Conservation (phyloP, 2,797 vertebrate species). For the Gallirallus australis region DNA sequence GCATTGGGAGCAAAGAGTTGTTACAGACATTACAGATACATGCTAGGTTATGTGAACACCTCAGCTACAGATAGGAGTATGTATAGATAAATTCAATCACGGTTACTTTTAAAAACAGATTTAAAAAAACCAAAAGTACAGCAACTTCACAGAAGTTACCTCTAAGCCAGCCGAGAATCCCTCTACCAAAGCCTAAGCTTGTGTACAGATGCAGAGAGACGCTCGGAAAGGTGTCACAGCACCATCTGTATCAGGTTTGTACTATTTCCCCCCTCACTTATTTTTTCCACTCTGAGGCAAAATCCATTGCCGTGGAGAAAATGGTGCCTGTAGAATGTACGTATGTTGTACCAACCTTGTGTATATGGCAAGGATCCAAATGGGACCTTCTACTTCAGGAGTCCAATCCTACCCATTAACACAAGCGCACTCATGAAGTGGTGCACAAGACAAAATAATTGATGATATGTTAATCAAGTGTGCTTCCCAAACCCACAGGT, state of each 20-base stretch:
- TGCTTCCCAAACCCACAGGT: neutral
- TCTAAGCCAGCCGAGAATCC: too few relatives aligned
- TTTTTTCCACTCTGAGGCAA: neutral
- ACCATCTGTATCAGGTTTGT: rapidly evolving
- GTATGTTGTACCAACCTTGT: rapidly evolving
- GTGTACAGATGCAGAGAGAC: neutral
- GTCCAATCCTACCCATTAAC: neutral
- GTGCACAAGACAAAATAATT: too few relatives aligned
- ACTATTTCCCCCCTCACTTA: rapidly evolving
- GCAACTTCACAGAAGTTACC: too few relatives aligned
- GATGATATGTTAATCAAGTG: too few relatives aligned
- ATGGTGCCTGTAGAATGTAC: rapidly evolving
- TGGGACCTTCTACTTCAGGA: neutral
- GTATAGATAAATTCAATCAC: neutral
- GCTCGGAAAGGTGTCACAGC: rapidly evolving
- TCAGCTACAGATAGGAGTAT: rapidly evolving
- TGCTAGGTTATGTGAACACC: neutral
- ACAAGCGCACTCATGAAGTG: neutral
- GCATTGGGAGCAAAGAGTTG: too few relatives aligned
- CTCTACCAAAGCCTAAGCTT: rapidly evolving
- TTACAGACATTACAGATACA: too few relatives aligned
- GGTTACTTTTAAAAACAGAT: neutral
- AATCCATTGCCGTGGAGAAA: rapidly evolving
- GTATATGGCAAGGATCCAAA: rapidly evolving
- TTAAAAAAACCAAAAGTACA: too few relatives aligned